Evolutionary conservation across 2,888 invertebrate genomes (phyloP), one percentile per base, ranked within the genome.

Genomic region (Ophonus ardosiacus): DNA sequence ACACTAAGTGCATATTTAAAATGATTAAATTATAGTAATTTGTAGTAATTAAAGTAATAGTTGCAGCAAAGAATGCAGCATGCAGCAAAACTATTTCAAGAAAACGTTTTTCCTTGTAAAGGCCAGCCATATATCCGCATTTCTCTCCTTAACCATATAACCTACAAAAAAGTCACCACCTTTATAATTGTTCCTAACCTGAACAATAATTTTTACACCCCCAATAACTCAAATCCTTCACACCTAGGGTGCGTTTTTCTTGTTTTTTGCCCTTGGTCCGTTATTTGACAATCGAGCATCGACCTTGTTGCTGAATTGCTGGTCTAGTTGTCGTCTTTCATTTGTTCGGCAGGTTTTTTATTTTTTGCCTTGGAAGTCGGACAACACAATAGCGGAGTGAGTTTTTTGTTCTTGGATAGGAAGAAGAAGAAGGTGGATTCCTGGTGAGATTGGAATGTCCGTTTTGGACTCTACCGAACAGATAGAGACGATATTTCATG

Each of bases 301-400:
- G 43, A 51, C 43, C 43, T 51, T 51, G 43, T 51, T 51, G 43
- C 43, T 10, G 43, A 51, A 51, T 51, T 51, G 43, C 43, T 51
- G 43, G 43, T 51, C 43, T 51, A 51, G 43, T 51, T 51, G 43
- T 51, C 43, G 43, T 51, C 43, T 51, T 51, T 51, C 43, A 51
- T 51, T 51, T 51, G 43, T 51, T 51, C 43, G 8, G 13, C 10
- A 51, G 57, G 56, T 78, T 78, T 74, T 78, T 78, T 78, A 57
- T 78, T 83, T 83, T 83, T 83, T 74, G 61, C 51, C 76, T 78
- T 56, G 13, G 21, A 18, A 8, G 76, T 17, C 76, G 83, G 74
- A 63, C 81, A 78, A 76, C 59, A 83, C 83, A 83, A 83, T 83
- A 74, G 76, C 83, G 24, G 59, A 74, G 83, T 21, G 24, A 43